Conservation (phyloP, 2,888 invertebrate species). For the Platycheirus rosarum region DNA sequence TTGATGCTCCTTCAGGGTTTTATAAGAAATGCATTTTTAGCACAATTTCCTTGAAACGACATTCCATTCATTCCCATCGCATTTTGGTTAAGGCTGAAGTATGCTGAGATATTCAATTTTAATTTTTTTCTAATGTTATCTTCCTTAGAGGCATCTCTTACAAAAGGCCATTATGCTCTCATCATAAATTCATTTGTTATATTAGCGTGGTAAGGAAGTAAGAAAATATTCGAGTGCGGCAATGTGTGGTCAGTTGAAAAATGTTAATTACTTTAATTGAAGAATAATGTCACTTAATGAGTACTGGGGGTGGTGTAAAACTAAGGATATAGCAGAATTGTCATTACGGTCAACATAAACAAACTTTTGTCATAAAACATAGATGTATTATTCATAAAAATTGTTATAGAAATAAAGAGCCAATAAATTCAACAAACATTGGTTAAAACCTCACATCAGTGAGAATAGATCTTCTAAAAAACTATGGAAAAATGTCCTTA, state of each 20-base stretch:
- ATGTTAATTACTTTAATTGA: not conserved
- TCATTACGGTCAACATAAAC: too few species aligned
- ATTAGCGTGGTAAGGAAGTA: conserved; percentile 39
- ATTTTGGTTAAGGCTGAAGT: conserved; percentile 55
- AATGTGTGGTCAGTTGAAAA: conserved; percentile 25
- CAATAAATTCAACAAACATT: too few species aligned
- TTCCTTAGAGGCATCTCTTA: conserved; percentile 36
- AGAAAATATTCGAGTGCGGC: not conserved
- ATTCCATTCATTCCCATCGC: conserved; percentile 58
- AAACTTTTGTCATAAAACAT: too few species aligned
- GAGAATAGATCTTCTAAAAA: too few species aligned
- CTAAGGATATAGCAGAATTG: too few species aligned
- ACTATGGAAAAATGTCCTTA: too few species aligned
- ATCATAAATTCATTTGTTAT: conserved; percentile 68
- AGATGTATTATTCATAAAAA: too few species aligned
- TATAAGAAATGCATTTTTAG: conserved; percentile 65
- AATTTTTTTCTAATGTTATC: too few species aligned
- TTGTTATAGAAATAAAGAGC: too few species aligned
- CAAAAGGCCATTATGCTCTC: conserved; percentile 61
- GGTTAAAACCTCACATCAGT: too few species aligned
- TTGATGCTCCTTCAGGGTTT: conserved; percentile 41
- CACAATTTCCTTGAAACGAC: conserved; percentile 48
- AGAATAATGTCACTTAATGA: not conserved
- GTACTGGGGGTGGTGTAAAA: too few species aligned
- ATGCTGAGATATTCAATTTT: too few species aligned